Base-by-base conservation (phyloP, 2,113 vertebrate genomes). In the Osmerus mordax region DNA sequence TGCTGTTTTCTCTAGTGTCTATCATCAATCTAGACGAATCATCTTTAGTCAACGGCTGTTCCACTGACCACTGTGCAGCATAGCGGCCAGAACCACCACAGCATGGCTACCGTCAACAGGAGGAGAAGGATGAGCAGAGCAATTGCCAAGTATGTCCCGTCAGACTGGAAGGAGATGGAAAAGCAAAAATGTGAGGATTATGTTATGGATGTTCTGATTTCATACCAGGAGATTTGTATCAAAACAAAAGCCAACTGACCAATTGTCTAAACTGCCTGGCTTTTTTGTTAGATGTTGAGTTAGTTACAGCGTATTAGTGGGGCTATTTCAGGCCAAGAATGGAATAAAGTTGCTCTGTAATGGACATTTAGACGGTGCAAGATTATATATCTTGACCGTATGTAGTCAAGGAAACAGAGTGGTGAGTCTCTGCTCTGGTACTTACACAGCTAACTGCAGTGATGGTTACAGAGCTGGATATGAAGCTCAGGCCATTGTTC, bases 51-150 rank as follows among this genome's bases (percentile, higher is more conserved):
- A 41, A 7, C 32, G 56, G n/a, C 58, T 59, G 63, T 58, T 14
- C 11, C 63, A 89, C 95, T 88, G 90, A 99, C 97, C 96, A 99
- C 95, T 0, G 97, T 99, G 89, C 97, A 99, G 89, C 97, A 99
- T 13, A 99, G 95, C 1, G 97, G 97, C 97, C 97, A 99, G 91
- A 99, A 99, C 97, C 97, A 99, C 97, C 97, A 99, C 52, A 99
- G 91, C 28, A 98, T 89, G 1, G 81, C 92, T 79, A 97, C n/a
- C 0, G 89, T 91, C 86, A 99, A 85, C 62, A 99, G 91, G 2
- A 99, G 90, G 83, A 99, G 93, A 36, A 99, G 94, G 84, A 98
- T 93, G 73, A 99, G 87, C 83, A 99, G 79, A 0, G 95, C 95
- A 0, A 99, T 93, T 1, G 95, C 96, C 92, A 99, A 91, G 81